These are phyloP conservation scores for Scortum barcoo DNA, from an alignment of 2,113 vertebrate genomes.

Conservation along the genomic window DNA sequence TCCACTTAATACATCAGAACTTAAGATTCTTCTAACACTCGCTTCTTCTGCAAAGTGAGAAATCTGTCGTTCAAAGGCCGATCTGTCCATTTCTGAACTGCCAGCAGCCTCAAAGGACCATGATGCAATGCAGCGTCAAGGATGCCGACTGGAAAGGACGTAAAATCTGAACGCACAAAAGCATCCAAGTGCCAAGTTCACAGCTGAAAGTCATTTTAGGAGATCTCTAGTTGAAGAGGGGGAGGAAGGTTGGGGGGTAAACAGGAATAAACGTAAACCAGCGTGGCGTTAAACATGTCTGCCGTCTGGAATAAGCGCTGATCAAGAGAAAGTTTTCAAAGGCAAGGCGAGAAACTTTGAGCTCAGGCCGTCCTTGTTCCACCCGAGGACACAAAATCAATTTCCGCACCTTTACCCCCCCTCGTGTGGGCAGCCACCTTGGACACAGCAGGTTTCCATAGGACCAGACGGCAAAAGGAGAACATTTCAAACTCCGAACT, in stretches of 20 bases:
- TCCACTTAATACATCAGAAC: background rate
- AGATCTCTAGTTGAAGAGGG: background rate
- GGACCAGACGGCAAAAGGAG: background rate
- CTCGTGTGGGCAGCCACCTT: background rate
- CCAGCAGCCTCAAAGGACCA: background rate
- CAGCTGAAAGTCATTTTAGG: background rate
- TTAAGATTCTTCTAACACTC: too few relatives aligned
- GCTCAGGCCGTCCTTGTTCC: background rate
- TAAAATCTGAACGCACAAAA: background rate
- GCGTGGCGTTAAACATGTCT: background rate
- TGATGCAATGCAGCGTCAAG: background rate
- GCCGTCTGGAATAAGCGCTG: too few relatives aligned
- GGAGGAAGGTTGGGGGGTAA: background rate
- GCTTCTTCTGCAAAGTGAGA: too few relatives aligned
- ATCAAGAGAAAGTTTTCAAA: background rate
- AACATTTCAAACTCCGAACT: background rate
- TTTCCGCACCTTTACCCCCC: slow-evolving; percentile 10
- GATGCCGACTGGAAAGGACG: background rate
- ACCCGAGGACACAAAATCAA: slow-evolving; percentile 42
- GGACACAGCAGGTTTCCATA: background rate
- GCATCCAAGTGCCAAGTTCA: background rate
- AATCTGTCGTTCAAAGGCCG: background rate
- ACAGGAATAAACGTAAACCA: background rate
- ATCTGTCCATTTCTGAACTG: background rate
- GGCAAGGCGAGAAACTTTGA: slow-evolving; percentile 8